Conservation (phyloP, 2,888 invertebrate species). For the Noctua janthe region DNA sequence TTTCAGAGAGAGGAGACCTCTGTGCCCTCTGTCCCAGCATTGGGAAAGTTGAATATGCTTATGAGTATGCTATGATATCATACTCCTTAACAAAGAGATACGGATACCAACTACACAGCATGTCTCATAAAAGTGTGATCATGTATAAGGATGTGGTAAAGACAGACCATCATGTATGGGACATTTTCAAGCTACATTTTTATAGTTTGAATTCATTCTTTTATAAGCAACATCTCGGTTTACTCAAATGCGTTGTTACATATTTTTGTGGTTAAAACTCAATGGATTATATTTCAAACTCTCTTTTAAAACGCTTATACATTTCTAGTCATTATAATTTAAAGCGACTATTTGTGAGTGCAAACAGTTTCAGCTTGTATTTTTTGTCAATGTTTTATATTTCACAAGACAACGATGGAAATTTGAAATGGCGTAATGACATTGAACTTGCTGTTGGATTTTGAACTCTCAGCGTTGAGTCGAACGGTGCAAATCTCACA, state of each 20-base stretch:
- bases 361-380: background rate
- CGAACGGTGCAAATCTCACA: background rate
- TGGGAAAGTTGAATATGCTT: background rate
- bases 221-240: background rate
- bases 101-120: background rate
- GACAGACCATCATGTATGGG: background rate
- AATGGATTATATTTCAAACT: background rate
- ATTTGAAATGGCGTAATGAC: background rate
- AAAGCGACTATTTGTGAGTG: conserved; percentile 1
- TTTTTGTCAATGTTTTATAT: background rate
- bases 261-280: background rate
- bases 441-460: background rate
- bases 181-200: background rate
- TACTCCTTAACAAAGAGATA: background rate
- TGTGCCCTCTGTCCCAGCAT: background rate
- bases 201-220: background rate
- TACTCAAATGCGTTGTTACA: background rate
- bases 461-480: background rate
- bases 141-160: background rate
- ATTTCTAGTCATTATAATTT: conserved; percentile 15
- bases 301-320: conserved; percentile 8
- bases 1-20: background rate
- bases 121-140: background rate
- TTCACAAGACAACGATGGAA: background rate
- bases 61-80: background rate